phyloP scores from a whole-genome alignment of 2,113 vertebrate species.

The Istiophorus platypterus region DNA sequence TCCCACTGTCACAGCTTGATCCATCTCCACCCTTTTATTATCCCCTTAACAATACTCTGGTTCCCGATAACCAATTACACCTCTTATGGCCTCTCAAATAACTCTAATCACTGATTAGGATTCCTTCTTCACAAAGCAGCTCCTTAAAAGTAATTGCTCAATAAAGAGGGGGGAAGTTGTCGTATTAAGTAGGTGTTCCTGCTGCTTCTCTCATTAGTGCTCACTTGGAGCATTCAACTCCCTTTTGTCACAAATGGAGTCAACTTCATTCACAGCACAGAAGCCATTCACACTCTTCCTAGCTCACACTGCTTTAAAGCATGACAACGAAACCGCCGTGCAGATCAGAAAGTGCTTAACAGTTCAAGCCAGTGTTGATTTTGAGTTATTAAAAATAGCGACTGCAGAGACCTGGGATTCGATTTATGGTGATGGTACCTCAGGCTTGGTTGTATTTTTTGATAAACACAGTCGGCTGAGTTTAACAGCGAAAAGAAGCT shows the following conservation, averaged over 20 bases:
- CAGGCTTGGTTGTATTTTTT: constrained; percentile 1
- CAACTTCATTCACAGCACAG: constrained; percentile 81
- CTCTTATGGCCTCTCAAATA: constrained; percentile 92
- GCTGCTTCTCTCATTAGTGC: constrained; percentile 88
- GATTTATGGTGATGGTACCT: background rate
- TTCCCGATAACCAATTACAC: constrained; percentile 94
- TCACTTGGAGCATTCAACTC: constrained; percentile 72
- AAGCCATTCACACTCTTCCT: constrained; percentile 35
- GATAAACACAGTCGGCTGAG: background rate
- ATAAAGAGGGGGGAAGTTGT: constrained; percentile 95
- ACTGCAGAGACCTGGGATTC: background rate
- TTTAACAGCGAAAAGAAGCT: background rate
- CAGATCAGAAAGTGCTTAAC: constrained; percentile 8
- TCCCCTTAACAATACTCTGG: constrained; percentile 88
- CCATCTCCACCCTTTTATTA: constrained; percentile 69
- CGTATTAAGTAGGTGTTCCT: constrained; percentile 93
- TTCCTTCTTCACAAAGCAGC: constrained; percentile 92
- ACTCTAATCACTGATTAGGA: constrained; percentile 96
- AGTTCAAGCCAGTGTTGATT: background rate
- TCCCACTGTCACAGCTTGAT: constrained; percentile 67
- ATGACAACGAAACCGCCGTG: constrained; percentile 8
- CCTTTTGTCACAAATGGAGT: constrained; percentile 80
- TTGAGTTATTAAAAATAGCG: constrained; percentile 27
- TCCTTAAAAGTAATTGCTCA: constrained; percentile 96
- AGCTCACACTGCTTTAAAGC: constrained; percentile 42